phyloP scores from a whole-genome alignment of 2,888 invertebrate species.

The Acleris literana region DNA sequence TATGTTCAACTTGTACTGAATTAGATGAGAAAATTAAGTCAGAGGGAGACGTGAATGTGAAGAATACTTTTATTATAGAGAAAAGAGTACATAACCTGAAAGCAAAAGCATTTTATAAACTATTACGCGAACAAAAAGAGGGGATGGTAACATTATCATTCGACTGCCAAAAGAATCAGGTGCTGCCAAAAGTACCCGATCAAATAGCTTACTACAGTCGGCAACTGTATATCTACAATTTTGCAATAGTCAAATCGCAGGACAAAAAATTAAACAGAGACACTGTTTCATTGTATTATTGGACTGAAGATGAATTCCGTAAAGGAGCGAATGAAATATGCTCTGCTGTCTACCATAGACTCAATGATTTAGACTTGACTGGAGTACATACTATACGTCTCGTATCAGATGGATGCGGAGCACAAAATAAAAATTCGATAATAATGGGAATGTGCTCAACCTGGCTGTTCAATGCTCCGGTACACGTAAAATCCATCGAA shows the following conservation, averaged over 20 bases:
- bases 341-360: slow-evolving; percentile 37
- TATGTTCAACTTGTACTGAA: slow-evolving; percentile 42
- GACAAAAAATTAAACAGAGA: slow-evolving; percentile 38
- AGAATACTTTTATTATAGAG: slow-evolving; percentile 40
- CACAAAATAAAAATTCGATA: slow-evolving; percentile 37
- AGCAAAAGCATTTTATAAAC: slow-evolving; percentile 44
- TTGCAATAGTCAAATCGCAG: slow-evolving; percentile 42
- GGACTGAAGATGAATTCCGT: slow-evolving; percentile 47
- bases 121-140: slow-evolving; percentile 40
- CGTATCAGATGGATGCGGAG: slow-evolving; percentile 37
- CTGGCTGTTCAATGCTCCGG: slow-evolving; percentile 22
- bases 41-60: slow-evolving; percentile 39
- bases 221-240: slow-evolving; percentile 47
- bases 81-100: slow-evolving; percentile 43
- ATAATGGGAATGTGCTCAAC: slow-evolving; percentile 30
- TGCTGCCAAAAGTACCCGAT: slow-evolving; percentile 48
- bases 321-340: slow-evolving; percentile 52
- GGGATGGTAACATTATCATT: slow-evolving; percentile 43
- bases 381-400: slow-evolving; percentile 22
- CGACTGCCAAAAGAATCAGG: slow-evolving; percentile 52
- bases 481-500: not conserved
- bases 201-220: slow-evolving; percentile 48
- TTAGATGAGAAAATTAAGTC: slow-evolving; percentile 43
- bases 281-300: slow-evolving; percentile 43
- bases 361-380: slow-evolving; percentile 12